Conservation (phyloP, 2,888 invertebrate species). For the Eugnorisma glareosa region DNA sequence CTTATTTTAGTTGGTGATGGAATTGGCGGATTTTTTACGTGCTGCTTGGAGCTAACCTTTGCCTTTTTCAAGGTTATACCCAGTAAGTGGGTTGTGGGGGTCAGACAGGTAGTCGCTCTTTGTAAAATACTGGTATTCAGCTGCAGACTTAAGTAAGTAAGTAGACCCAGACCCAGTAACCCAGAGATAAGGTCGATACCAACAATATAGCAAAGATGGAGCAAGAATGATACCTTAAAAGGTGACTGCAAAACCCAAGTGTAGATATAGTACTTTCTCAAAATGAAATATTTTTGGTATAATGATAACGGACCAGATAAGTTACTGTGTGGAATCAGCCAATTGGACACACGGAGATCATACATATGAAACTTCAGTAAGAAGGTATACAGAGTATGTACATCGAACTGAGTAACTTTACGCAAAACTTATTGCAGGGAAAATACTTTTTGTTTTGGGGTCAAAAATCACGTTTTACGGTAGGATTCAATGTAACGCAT, state of each 20-base stretch:
- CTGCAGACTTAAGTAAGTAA: no score
- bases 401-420: no score
- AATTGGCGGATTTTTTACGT: background rate
- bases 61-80: background rate
- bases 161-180: background rate
- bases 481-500: no score
- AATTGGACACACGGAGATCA: background rate
- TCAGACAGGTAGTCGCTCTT: background rate
- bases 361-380: background rate
- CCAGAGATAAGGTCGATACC: background rate
- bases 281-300: background rate
- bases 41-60: background rate
- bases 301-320: background rate
- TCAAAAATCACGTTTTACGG: no score
- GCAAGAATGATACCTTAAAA: background rate
- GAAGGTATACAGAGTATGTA: no score
- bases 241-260: background rate
- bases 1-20: background rate
- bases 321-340: background rate
- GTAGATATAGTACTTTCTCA: background rate
- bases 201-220: background rate
- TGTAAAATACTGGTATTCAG: background rate
- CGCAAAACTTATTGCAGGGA: no score
- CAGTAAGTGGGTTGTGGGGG: background rate
- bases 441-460: no score